A percentile compares a stretch with the other conserved stretches of the same genome.
Evolutionary conservation across 2,113 vertebrate genomes (phyloP).

Genomic region (Amblyopsis rosae): DNA sequence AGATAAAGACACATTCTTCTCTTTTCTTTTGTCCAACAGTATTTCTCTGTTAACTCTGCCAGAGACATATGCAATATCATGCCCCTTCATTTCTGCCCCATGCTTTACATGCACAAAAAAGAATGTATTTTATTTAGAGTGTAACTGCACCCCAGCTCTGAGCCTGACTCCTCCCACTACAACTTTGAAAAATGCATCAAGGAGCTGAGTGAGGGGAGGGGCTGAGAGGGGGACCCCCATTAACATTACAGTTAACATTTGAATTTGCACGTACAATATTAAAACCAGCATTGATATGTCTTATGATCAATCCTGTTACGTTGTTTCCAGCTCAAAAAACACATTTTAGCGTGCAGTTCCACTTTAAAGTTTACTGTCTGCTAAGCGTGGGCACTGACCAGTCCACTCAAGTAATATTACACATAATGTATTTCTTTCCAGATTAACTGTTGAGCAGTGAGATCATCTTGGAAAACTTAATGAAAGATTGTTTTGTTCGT

Average conservation of each 20-base stretch:
- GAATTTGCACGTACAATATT: no score
- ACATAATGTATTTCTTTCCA: slow-evolving; percentile 45
- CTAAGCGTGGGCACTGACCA: background rate
- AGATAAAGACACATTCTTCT: slow-evolving; percentile 58
- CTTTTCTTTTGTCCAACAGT: slow-evolving; percentile 5
- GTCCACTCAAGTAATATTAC: slow-evolving; percentile 35
- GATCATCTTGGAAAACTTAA: slow-evolving; percentile 49
- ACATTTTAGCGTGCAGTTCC: no score
- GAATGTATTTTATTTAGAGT: slow-evolving; percentile 1
- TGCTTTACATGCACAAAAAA: slow-evolving; percentile 1
- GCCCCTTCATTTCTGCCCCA: background rate
- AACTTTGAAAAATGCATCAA: no score
- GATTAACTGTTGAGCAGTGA: slow-evolving; percentile 27
- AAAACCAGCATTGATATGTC: no score
- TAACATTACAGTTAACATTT: background rate
- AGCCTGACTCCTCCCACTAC: no score
- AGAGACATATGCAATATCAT: background rate
- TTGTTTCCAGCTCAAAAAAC: no score
- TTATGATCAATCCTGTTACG: no score
- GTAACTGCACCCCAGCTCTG: no score
- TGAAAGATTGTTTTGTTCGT: slow-evolving; percentile 67
- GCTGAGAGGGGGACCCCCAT: no score
- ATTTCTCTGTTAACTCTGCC: slow-evolving; percentile 5
- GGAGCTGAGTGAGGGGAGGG: no score
- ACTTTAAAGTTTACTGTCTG: background rate